Evolutionary conservation across 2,888 invertebrate species (phyloP).

Genomic region (Cantharis rustica): DNA sequence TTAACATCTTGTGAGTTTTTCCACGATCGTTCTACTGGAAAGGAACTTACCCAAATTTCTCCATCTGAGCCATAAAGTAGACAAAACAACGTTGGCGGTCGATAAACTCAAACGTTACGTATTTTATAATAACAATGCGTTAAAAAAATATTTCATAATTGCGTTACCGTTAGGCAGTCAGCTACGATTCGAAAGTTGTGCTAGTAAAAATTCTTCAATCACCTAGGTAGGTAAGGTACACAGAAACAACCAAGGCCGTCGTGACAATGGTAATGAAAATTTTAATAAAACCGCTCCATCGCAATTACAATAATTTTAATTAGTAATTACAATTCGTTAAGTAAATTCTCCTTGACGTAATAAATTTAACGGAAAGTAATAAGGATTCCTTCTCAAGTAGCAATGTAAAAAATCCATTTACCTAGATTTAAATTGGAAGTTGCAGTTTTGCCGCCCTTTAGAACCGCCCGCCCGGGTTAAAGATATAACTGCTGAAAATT

Average conservation of each 20-base stretch:
- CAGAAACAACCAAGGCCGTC: conserved; percentile 4
- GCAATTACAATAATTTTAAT: background rate
- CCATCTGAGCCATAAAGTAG: background rate
- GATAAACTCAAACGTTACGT: background rate
- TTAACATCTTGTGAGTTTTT: background rate
- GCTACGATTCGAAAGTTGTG: conserved; percentile 14
- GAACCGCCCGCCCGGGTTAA: background rate
- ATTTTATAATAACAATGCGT: background rate
- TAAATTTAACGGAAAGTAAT: background rate
- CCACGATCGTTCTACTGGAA: background rate
- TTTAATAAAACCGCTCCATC: background rate
- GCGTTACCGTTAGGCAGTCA: conserved; percentile 13
- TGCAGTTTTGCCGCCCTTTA: background rate
- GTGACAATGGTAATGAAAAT: conserved; percentile 7
- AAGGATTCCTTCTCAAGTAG: background rate
- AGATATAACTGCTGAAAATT: background rate
- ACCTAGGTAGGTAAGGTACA: background rate
- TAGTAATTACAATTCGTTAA: background rate
- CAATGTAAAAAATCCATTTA: no score
- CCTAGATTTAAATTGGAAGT: background rate
- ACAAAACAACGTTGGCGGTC: background rate
- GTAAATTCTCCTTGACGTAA: background rate
- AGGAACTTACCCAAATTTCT: background rate
- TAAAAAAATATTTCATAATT: conserved; percentile 9
- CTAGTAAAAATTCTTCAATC: conserved; percentile 14